Evolutionary conservation across 2,888 invertebrate genomes (phyloP), one percentile per base, ranked within the genome.

Genomic region (Drosophila subsilvestris): DNA sequence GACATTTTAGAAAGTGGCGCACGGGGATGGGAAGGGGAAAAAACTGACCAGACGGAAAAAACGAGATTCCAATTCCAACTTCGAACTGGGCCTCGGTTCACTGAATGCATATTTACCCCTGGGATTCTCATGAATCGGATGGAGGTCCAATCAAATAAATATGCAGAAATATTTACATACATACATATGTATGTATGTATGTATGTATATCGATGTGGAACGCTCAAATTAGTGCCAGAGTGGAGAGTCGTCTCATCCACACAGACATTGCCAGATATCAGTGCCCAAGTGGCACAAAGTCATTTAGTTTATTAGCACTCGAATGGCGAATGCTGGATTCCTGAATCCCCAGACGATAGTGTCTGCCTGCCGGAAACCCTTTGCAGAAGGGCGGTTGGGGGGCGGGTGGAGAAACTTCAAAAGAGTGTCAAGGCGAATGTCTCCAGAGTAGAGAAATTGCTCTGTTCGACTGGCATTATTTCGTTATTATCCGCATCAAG

Each of bases 401-500:
- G 25, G 25, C 6, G 25, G 6, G 25, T 22, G 32, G 67, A 44
- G 55, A 45, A 74, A 80, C 76, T 75, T 78, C 79, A 82, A 79
- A 80, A 75, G 79, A 20, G 44, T 44, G 17, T n/a, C 44, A 17
- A 5, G 17, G 17, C 44, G 17, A 45, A 45, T 37, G 20, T 14
- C 37, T 14, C 32, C 32, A 20, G 14, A 17, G 37, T 14, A 18
- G 57, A 76, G 65, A 78, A 76, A 76, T 65, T 79, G 80, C 68
- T 78, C 75, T 75, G 73, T 61, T 69, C 60, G 74, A 65, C 77
- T 77, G 79, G 79, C 84, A 89, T 89, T 88, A 89, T 87, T 89
- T 87, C 82, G 86, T 89, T 88, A 87, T 89, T 89, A 89, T 86
- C 80, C 87, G 79, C 87, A 86, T 79, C 89, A 89, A 87, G 79